phyloP scores from a whole-genome alignment of 2,888 invertebrate genomes.

The Ephialtes manifestator region DNA sequence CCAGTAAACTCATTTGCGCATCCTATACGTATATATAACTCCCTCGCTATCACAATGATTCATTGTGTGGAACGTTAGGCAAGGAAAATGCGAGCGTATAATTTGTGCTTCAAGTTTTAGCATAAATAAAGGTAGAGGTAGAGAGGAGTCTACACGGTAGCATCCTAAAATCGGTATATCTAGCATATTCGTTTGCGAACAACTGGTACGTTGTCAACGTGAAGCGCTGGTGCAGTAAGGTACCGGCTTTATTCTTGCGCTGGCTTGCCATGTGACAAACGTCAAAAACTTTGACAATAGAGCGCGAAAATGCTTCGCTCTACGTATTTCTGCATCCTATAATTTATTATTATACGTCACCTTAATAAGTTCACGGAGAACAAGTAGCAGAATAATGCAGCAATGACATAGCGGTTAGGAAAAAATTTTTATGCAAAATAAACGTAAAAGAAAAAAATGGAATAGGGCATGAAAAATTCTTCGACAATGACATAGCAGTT shows the following conservation, averaged over 20 bases:
- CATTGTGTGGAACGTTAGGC: slow-evolving; percentile 65
- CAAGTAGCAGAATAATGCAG: not conserved
- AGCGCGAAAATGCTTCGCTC: slow-evolving; percentile 44
- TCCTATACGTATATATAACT: slow-evolving; percentile 14
- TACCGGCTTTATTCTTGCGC: slow-evolving; percentile 5
- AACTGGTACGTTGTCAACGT: slow-evolving; percentile 23
- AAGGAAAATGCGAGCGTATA: slow-evolving; percentile 52
- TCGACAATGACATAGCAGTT: no score
- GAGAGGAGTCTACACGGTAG: slow-evolving; percentile 25
- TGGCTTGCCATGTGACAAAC: slow-evolving; percentile 42
- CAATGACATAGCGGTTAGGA: no score
- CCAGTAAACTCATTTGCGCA: slow-evolving; percentile 5
- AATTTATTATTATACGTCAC: slow-evolving; percentile 4
- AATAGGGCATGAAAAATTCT: no score
- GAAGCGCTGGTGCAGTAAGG: not conserved
- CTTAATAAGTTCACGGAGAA: not conserved
- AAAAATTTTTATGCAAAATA: no score
- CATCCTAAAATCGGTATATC: slow-evolving; percentile 66
- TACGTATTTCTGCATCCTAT: not conserved
- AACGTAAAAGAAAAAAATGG: no score
- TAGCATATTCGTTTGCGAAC: slow-evolving; percentile 42
- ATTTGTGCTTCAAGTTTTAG: slow-evolving; percentile 71
- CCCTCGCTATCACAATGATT: slow-evolving; percentile 65
- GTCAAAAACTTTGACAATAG: slow-evolving; percentile 75
- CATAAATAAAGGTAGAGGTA: slow-evolving; percentile 72